Evolutionary conservation across 2,797 vertebrate genomes (phyloP).

Genomic region (Manis pentadactyla): DNA sequence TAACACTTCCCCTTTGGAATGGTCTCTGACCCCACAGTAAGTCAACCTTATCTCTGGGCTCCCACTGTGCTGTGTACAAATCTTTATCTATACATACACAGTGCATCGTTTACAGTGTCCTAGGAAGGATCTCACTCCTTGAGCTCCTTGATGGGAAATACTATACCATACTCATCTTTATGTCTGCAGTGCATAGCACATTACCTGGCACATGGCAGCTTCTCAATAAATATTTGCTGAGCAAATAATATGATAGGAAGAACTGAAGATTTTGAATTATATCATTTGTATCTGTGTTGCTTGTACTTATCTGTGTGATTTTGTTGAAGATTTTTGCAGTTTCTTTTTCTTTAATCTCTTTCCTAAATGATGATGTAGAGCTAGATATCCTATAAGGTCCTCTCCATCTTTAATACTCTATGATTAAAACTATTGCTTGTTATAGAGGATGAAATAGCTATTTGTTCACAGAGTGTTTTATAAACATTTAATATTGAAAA

Average conservation of each 20-base stretch:
- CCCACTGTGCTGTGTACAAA: background rate
- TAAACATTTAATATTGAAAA: background rate
- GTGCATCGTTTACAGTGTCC: background rate
- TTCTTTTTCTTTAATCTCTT: constrained; percentile 42
- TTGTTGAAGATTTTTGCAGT: background rate
- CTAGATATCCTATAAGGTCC: background rate
- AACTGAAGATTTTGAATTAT: background rate
- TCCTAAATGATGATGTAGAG: constrained; percentile 19
- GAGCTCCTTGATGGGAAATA: background rate
- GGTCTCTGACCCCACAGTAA: background rate
- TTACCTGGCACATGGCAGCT: background rate
- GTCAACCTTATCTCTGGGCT: background rate
- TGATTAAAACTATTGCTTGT: background rate
- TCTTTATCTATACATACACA: background rate
- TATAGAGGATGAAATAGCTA: background rate
- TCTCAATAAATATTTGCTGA: background rate
- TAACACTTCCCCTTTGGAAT: background rate
- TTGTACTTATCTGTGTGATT: background rate
- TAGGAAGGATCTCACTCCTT: background rate
- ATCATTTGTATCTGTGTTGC: background rate
- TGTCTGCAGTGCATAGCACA: background rate
- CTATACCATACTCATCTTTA: background rate
- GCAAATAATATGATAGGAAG: background rate
- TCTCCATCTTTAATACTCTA: background rate
- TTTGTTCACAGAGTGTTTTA: constrained; percentile 1